phyloP scores from a whole-genome alignment of 2,888 invertebrate genomes.

The Euplexia lucipara region DNA sequence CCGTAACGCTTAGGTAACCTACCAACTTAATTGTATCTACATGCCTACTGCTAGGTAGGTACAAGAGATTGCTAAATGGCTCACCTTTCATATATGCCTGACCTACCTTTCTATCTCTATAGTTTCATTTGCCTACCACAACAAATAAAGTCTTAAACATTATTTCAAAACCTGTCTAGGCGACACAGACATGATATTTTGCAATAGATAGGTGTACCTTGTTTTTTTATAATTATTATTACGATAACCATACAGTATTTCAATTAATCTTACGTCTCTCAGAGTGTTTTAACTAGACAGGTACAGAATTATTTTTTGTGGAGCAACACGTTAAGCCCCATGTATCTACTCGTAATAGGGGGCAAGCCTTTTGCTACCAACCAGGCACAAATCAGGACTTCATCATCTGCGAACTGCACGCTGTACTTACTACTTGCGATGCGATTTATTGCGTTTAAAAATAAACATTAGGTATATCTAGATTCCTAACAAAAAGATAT shows the following conservation, averaged over 20 bases:
- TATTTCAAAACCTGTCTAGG: conserved; percentile 21
- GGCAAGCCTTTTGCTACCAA: no score
- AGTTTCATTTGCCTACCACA: background rate
- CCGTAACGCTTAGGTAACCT: background rate
- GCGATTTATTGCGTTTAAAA: no score
- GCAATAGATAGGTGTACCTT: conserved; percentile 7
- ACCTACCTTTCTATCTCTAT: background rate
- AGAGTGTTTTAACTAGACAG: background rate
- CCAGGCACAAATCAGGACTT: no score
- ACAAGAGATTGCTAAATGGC: background rate
- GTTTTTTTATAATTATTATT: background rate
- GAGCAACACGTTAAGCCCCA: no score
- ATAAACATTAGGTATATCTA: no score
- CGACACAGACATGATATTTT: conserved; percentile 19
- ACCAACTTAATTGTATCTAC: background rate
- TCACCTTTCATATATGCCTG: background rate
- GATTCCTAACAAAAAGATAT: no score
- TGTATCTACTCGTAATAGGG: no score
- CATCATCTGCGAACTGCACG: no score
- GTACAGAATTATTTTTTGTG: no score
- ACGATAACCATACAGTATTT: conserved; percentile 3
- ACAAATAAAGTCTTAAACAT: background rate
- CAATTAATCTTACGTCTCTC: conserved; percentile 21
- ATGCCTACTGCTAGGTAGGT: no score
- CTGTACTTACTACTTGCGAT: no score